phyloP scores from a whole-genome alignment of 2,888 invertebrate species.

The Blastobasis lacticolella region DNA sequence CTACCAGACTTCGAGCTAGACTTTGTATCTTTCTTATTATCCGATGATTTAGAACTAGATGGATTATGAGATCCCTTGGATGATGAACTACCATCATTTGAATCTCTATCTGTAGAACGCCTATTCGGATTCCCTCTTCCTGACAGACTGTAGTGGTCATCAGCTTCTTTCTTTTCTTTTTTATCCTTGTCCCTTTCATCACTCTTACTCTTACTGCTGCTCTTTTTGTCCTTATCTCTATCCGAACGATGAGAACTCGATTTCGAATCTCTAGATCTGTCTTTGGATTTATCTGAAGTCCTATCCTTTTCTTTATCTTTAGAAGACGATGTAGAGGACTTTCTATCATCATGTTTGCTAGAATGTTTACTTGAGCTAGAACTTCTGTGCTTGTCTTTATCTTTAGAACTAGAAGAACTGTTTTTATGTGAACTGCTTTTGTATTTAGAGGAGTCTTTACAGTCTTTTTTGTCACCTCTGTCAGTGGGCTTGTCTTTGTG shows the following conservation, averaged over 20 bases:
- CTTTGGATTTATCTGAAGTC: constrained; percentile 44
- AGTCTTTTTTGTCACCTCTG: constrained; percentile 36
- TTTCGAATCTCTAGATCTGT: constrained; percentile 46
- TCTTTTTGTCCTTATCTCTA: constrained; percentile 49
- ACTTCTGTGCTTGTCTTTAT: constrained; percentile 45
- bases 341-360: constrained; percentile 54
- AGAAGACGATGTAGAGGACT: constrained; percentile 42
- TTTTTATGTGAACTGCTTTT: constrained; percentile 53
- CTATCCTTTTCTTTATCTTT: constrained; percentile 53
- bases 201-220: constrained; percentile 37
- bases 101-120: constrained; percentile 85
- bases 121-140: constrained; percentile 77
- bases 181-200: constrained; percentile 57
- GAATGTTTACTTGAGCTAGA: constrained; percentile 44
- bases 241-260: constrained; percentile 55
- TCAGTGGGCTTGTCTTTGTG: constrained; percentile 36
- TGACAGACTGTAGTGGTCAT: constrained; percentile 82
- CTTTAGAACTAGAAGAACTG: constrained; percentile 43
- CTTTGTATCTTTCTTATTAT: constrained; percentile 55
- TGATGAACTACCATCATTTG: constrained; percentile 80
- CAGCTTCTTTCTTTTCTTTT: constrained; percentile 71
- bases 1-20: constrained; percentile 58
- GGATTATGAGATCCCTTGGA: constrained; percentile 59
- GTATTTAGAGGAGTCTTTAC: constrained; percentile 54
- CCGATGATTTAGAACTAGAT: constrained; percentile 44